phyloP scores from a whole-genome alignment of 2,113 vertebrate genomes.

The Riparia riparia region DNA sequence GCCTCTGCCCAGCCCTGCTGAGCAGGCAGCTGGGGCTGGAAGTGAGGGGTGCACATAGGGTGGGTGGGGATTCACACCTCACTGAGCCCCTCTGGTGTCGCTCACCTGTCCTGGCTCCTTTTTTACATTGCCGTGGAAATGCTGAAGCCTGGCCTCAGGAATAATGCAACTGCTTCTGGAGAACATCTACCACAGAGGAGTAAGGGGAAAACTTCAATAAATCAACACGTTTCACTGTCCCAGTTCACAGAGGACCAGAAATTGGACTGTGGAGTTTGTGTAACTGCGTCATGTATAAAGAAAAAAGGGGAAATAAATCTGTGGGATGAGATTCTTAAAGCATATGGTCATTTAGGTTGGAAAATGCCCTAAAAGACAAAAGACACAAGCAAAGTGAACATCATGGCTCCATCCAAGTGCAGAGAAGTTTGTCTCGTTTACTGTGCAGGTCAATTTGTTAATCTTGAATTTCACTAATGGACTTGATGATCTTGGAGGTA shows the following conservation, averaged over 20 bases:
- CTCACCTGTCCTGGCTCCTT: neutral
- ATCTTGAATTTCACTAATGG: neutral
- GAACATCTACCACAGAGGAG: neutral
- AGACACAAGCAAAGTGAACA: neutral
- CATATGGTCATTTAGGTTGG: neutral
- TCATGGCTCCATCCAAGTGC: fast-evolving
- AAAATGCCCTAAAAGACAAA: neutral
- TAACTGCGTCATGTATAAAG: neutral
- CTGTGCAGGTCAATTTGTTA: neutral
- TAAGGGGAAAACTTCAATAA: neutral
- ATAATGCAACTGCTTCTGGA: neutral
- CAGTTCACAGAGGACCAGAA: neutral
- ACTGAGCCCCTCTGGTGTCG: neutral
- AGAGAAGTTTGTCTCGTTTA: neutral
- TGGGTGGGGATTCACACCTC: too few species aligned
- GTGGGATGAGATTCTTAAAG: neutral
- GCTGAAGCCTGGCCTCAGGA: neutral
- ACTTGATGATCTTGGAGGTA: neutral
- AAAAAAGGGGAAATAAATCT: neutral
- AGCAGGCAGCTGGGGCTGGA: neutral
- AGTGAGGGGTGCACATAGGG: fast-evolving
- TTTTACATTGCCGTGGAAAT: neutral
- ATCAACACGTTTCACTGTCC: neutral
- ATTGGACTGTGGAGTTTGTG: neutral
- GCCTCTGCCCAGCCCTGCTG: neutral